Evolutionary conservation across 2,888 invertebrate species (phyloP), one percentile per base, ranked within the genome.

Genomic region (Parnassius smintheus): DNA sequence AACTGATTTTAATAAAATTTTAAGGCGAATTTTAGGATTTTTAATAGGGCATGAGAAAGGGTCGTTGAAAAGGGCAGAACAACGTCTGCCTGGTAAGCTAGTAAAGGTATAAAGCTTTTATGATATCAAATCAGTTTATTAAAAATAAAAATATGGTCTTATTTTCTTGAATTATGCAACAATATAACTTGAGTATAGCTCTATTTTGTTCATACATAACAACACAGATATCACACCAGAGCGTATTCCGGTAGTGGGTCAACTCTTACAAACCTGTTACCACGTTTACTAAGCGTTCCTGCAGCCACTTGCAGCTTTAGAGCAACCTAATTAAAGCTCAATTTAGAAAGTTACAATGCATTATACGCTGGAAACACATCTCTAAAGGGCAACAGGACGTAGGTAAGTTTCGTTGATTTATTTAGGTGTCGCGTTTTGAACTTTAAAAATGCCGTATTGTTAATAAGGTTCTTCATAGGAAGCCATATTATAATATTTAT

Each of bases 301-400:
- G 55, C 63, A 1, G n/a, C 22, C 56, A 35, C 22, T 22, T 51
- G 48, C 13, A 12, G 35, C 59, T 48, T 2, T 55, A 59, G 9
- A 0, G 0, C 35, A 2, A n/a, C 1, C 2, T 10, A 0, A 0
- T 13, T 10, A 63, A 41, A 45, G 49, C 18, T 60, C n/a, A 25
- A 10, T 53, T 60, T 58, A 51, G 22, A 41, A 46, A 9, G 51
- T 50, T 1, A n/a, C 3, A 2, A 1, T 2, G 56, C 59, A 42
- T 18, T 11, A 18, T 8, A 3, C 45, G 18, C 41, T 52, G 41
- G 58, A 45, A 64, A 59, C 64, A 62, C 54, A 62, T 69, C 70
- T 70, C 61, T 65, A 72, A 73, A 73, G 73, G 72, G 72, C 72
- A 72, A 61, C 66, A 69, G 66, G 71, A 67, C 69, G 67, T 62